Evolutionary conservation across 2,888 invertebrate species (phyloP).

Genomic region (Sinohyriopsis cumingii): DNA sequence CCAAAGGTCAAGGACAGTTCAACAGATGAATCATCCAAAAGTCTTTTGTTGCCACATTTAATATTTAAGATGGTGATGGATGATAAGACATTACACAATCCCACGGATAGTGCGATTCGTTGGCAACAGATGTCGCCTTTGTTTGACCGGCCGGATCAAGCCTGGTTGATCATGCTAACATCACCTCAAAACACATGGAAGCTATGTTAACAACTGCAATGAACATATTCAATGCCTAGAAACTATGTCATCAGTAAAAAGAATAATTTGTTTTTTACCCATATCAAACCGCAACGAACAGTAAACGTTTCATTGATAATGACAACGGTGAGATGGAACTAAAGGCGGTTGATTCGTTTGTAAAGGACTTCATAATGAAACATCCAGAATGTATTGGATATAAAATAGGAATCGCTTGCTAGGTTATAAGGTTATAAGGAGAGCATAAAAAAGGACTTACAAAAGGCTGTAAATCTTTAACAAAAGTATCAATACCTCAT

Average conservation of each 20-base stretch:
- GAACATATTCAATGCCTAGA: constrained; percentile 37
- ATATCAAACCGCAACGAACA: not conserved
- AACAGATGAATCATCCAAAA: constrained; percentile 7
- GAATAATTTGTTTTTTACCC: constrained; percentile 18
- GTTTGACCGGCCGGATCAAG: constrained; percentile 20
- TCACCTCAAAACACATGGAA: constrained; percentile 16
- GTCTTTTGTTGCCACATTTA: constrained; percentile 13
- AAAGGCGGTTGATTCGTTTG: constrained; percentile 4
- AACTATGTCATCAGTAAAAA: constrained; percentile 15
- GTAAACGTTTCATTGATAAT: constrained; percentile 25
- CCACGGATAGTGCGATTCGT: constrained; percentile 17
- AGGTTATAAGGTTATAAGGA: too few relatives aligned
- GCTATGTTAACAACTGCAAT: constrained; percentile 25
- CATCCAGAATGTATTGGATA: constrained; percentile 34
- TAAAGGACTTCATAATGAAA: constrained; percentile 13
- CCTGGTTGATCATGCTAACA: constrained; percentile 19
- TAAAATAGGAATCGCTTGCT: constrained; percentile 25
- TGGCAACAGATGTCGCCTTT: constrained; percentile 23
- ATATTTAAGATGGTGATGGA: constrained; percentile 18
- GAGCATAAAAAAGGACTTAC: constrained; percentile 1
- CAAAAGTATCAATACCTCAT: constrained; percentile 25
- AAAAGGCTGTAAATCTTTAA: constrained; percentile 13
- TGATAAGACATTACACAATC: constrained; percentile 15
- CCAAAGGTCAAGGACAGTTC: constrained; percentile 14
- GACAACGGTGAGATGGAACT: constrained; percentile 19